These are phyloP conservation scores for Grammomys dolichurus DNA, from an alignment of 2,113 vertebrate genomes.

Conservation along the genomic window DNA sequence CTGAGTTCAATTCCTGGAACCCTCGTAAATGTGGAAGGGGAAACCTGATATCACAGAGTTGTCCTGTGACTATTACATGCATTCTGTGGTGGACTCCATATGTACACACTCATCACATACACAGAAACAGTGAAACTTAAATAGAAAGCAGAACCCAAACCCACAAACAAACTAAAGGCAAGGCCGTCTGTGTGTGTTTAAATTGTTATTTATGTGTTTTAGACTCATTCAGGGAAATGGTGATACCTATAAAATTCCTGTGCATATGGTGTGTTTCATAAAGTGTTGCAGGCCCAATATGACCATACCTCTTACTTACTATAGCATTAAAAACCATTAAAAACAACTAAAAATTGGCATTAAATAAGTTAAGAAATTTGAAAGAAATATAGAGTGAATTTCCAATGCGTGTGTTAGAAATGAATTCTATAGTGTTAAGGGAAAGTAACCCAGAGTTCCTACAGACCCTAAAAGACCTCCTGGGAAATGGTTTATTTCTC, in stretches of 20 bases:
- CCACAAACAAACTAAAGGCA: background rate
- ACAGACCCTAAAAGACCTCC: background rate
- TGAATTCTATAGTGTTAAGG: background rate
- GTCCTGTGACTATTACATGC: background rate
- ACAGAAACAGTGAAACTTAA: background rate
- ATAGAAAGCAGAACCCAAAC: background rate
- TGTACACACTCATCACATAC: background rate
- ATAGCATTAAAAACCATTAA: background rate
- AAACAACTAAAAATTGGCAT: background rate
- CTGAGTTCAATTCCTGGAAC: background rate
- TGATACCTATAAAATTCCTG: background rate
- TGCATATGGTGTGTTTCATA: background rate
- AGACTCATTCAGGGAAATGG: background rate
- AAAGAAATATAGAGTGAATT: slow-evolving; percentile 22
- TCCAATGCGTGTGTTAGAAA: background rate
- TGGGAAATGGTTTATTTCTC: background rate
- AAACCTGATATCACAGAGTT: background rate
- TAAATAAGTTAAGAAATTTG: background rate
- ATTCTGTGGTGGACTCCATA: no score
- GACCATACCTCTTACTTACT: background rate
- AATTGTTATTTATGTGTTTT: background rate
- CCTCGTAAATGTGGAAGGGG: background rate
- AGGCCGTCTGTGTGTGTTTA: background rate
- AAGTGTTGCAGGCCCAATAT: background rate
- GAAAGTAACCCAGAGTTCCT: background rate